Conservation (phyloP, 2,888 invertebrate species). For the Penaeus monodon region DNA sequence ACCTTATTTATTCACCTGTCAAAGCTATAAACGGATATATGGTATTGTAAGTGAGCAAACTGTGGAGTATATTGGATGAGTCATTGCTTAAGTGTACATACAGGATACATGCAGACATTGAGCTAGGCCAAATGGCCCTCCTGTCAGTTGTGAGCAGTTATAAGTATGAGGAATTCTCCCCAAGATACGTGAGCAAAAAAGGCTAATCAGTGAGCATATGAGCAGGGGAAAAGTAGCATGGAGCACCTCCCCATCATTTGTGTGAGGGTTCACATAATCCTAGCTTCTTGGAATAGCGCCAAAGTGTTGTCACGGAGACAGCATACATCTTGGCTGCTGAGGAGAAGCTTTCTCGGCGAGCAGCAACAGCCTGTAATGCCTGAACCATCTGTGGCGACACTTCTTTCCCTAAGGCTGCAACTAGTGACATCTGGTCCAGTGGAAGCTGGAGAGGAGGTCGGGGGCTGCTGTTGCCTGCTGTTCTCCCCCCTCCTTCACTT, state of each 20-base stretch:
- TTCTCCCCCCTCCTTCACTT: constrained; percentile 14
- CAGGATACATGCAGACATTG: constrained; percentile 54
- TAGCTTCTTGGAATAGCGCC: constrained; percentile 64
- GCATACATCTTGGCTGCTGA: constrained; percentile 64
- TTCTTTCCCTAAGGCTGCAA: constrained; percentile 63
- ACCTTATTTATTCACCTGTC: constrained; percentile 56
- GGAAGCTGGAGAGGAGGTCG: constrained; percentile 39
- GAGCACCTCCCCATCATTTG: constrained; percentile 33
- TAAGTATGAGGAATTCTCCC: constrained; percentile 27
- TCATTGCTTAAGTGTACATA: constrained; percentile 46
- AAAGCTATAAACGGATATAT: constrained; percentile 59
- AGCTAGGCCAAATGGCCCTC: constrained; percentile 46
- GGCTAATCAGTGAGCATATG: constrained; percentile 51
- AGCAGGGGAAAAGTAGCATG: constrained; percentile 17
- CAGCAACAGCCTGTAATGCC: constrained; percentile 63
- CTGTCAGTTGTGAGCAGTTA: constrained; percentile 60
- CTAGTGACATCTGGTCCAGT: constrained; percentile 62
- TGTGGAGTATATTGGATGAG: constrained; percentile 55
- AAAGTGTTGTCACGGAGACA: constrained; percentile 64
- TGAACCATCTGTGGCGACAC: constrained; percentile 64
- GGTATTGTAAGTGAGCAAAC: constrained; percentile 56
- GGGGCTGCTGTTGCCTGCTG: constrained; percentile 28
- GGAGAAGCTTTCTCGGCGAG: constrained; percentile 63
- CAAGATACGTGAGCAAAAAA: constrained; percentile 48
- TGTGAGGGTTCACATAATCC: constrained; percentile 52